Conservation (phyloP, 2,888 invertebrate genomes). For the Allacma fusca region DNA sequence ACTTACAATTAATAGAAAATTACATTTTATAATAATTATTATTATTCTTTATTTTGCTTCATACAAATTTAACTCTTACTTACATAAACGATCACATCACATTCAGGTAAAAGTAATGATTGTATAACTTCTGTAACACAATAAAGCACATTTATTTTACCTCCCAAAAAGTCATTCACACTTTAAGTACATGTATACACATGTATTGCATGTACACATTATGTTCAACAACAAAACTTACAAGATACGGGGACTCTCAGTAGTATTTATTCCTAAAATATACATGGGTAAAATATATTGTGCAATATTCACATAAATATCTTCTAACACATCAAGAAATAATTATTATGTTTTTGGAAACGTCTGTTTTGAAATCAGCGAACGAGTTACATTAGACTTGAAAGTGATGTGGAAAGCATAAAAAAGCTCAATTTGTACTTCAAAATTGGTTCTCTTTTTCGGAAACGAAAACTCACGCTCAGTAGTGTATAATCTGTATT, state of each 20-base stretch:
- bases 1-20: too few species aligned
- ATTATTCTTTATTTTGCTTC: too few species aligned
- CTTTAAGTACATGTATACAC: not conserved
- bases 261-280: too few species aligned
- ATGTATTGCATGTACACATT: not conserved
- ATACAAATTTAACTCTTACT: not conserved
- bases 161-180: not conserved
- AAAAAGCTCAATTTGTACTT: constrained; percentile 37
- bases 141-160: not conserved
- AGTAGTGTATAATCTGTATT: too few species aligned
- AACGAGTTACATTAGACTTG: not conserved
- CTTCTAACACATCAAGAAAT: too few species aligned
- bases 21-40: not conserved
- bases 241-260: too few species aligned
- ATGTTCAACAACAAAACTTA: too few species aligned
- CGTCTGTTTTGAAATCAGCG: not conserved
- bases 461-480: not conserved
- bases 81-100: constrained; percentile 32
- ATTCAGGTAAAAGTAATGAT: constrained; percentile 34
- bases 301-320: too few species aligned
- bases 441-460: not conserved
- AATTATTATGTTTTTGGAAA: not conserved
- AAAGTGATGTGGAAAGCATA: constrained; percentile 17
- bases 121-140: constrained; percentile 30
- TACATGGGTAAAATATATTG: too few species aligned